Base-by-base conservation (phyloP, 1,140 invertebrate species). In the Portunus trituberculatus region DNA sequence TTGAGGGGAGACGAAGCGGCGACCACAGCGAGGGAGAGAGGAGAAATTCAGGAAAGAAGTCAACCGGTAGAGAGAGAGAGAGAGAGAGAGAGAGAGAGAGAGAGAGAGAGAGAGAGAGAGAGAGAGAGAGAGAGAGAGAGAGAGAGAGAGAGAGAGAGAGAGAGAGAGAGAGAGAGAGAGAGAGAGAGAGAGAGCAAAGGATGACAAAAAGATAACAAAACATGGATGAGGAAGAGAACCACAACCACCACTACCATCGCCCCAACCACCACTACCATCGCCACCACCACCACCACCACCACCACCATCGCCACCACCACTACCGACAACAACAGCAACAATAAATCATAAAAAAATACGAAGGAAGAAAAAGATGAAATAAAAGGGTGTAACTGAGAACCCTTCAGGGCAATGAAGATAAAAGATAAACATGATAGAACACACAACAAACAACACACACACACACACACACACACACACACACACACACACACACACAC, bases 101-200 rank as follows among this genome's bases (percentile, higher is more conserved):
- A 52, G 48, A 52, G 48, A 52, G 48, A 52, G 48, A 52, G 48
- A 52, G 48, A 52, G 48, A 52, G 48, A 39, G 86, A 32, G 25
- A 88, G 20, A 31, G 25, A 31, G 28, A 93, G 83, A 93, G 45
- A 93, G 92, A 82, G 67, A 92, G 59, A 86, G 82, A 84, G 46
- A 84, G 32, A 20, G 20, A 48, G 4, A 14, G 39, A 84, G 82
- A 76, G 20, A 76, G 25, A 76, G 83, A 91, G 45, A 52, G 20
- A 31, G 25, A 31, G 28, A 93, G 83, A 93, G 45, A 93, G 92
- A 82, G 67, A 92, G 59, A 86, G 82, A 84, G 46, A 84, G 32
- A 20, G 20, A 48, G 4, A 14, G 39, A 84, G 82, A 76, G 20
- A 76, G 25, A 76, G 83, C 8, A 25, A 8, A 25, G n/a, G n/a